Percentiles rank a stretch among this genome's conserved stretches.
These are phyloP conservation scores for Tetranychus truncatus DNA, from an alignment of 2,888 invertebrate genomes.

Conservation along the genomic window DNA sequence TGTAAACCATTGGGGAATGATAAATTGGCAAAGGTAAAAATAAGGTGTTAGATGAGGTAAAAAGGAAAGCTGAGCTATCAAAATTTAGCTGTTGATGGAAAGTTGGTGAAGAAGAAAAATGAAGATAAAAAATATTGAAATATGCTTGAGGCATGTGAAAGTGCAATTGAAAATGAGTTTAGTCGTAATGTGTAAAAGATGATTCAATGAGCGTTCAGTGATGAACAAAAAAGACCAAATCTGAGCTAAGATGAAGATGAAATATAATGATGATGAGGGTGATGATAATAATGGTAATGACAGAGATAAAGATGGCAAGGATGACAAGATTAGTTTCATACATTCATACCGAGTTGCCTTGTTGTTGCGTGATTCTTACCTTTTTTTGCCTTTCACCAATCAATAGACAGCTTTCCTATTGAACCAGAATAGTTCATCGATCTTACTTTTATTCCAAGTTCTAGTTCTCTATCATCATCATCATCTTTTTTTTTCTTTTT, in stretches of 20 bases:
- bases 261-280: background rate
- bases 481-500: background rate
- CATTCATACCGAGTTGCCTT: conserved; percentile 2
- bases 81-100: background rate
- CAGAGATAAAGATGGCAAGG: background rate
- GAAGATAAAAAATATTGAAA: background rate
- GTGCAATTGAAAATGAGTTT: no score
- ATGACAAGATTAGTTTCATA: background rate
- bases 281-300: background rate
- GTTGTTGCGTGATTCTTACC: background rate
- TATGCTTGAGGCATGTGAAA: background rate
- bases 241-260: background rate
- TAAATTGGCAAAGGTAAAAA: background rate
- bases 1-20: background rate
- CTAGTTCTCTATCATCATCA: conserved; percentile 4
- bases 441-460: background rate
- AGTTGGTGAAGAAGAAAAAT: background rate
- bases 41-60: background rate
- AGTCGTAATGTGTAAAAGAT: no score
- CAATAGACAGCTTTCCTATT: background rate
- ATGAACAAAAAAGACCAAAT: background rate
- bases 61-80: background rate
- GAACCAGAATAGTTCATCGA: background rate
- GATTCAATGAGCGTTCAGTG: no score
- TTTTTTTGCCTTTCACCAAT: background rate